phyloP scores from a whole-genome alignment of 2,797 vertebrate species.

The Tapirus indicus region DNA sequence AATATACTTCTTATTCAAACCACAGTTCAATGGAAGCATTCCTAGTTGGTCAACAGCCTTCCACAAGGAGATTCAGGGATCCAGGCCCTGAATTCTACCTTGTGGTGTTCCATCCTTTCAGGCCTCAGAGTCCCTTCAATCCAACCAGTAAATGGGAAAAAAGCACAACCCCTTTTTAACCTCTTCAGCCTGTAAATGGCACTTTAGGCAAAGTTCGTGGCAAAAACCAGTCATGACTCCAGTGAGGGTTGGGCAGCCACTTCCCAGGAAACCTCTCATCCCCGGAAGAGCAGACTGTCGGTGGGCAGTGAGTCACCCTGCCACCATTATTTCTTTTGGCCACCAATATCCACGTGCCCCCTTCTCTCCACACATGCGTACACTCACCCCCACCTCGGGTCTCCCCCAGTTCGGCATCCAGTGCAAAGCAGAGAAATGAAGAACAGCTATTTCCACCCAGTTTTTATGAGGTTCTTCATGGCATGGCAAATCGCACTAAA shows the following conservation, averaged over 20 bases:
- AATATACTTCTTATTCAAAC: not conserved
- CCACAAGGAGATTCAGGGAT: not conserved
- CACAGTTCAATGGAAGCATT: not conserved
- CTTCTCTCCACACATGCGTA: not conserved
- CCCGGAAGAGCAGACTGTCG: not conserved
- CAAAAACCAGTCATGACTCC: not conserved
- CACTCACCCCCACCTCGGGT: not conserved
- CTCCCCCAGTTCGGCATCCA: too few species aligned
- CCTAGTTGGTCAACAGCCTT: not conserved
- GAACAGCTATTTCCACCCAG: not conserved
- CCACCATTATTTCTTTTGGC: not conserved
- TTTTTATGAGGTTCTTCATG: not conserved
- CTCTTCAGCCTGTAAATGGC: not conserved
- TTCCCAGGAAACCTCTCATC: not conserved
- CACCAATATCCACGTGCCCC: not conserved
- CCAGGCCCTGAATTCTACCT: not conserved
- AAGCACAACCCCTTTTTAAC: not conserved
- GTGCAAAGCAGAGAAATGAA: too few species aligned
- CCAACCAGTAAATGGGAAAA: not conserved
- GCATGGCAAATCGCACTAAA: not conserved
- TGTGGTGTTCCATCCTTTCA: not conserved
- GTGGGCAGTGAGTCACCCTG: not conserved
- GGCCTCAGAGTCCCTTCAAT: not conserved
- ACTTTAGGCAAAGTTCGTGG: not conserved
- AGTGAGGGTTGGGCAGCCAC: not conserved